These are phyloP conservation scores for Brachionus rotundiformis DNA, from an alignment of 1,140 invertebrate genomes.

Conservation along the genomic window DNA sequence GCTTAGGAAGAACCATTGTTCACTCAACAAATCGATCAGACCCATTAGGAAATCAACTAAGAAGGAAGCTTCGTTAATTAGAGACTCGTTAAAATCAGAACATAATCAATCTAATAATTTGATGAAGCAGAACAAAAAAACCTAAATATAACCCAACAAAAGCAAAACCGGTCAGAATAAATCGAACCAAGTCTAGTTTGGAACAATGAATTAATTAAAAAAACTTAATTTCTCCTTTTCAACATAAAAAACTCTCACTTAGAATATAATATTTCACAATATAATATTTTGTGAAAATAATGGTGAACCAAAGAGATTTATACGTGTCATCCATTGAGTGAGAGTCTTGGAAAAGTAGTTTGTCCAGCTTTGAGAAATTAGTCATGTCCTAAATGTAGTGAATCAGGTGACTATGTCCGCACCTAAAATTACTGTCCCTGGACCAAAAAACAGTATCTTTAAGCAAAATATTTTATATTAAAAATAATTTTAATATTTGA, in stretches of 20 bases:
- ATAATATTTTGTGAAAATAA: constrained; percentile 43
- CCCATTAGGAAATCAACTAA: neutral
- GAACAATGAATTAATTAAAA: neutral
- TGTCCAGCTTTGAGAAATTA: constrained; percentile 67
- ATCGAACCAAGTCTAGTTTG: neutral
- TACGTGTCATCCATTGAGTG: constrained; percentile 62
- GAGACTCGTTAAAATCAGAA: neutral
- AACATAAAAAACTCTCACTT: too few relatives aligned
- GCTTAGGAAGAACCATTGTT: too few relatives aligned
- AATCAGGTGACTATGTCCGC: constrained; percentile 67
- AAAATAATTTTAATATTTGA: too few relatives aligned
- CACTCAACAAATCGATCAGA: too few relatives aligned
- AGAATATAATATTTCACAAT: neutral
- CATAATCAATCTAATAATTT: neutral
- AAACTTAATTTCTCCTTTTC: neutral
- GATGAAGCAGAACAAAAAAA: neutral
- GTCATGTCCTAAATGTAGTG: constrained; percentile 66
- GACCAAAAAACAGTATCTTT: too few relatives aligned
- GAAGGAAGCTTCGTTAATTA: neutral
- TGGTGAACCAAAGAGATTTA: constrained; percentile 65
- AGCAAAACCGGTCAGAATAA: neutral
- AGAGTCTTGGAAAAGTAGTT: constrained; percentile 58
- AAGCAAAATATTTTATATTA: too few relatives aligned
- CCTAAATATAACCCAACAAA: neutral
- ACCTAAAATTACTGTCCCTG: constrained; percentile 64